Evolutionary conservation across 2,113 vertebrate genomes (phyloP).

Genomic region (Notarius quadriscutis): DNA sequence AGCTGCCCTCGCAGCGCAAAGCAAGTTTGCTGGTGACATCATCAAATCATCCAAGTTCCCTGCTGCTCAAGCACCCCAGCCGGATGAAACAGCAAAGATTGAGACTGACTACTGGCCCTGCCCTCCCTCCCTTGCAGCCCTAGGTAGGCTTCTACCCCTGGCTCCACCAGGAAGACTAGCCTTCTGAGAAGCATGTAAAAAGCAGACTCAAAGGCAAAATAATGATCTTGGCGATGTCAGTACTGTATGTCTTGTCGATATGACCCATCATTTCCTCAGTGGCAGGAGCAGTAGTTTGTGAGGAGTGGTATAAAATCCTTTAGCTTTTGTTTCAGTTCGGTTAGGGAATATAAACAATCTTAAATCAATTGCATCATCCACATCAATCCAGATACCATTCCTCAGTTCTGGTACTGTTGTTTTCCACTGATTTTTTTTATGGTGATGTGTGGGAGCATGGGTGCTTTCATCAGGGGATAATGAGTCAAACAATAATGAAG

Average conservation of each 20-base stretch:
- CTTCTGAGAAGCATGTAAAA: constrained; percentile 3
- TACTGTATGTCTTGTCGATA: neutral
- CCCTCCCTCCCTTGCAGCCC: constrained; percentile 81
- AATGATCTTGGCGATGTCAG: neutral
- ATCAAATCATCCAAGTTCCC: constrained; percentile 95
- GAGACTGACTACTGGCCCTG: constrained; percentile 89
- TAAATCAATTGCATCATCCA: constrained; percentile 20
- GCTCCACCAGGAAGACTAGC: neutral
- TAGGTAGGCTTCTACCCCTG: constrained; percentile 76
- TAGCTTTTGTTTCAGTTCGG: neutral
- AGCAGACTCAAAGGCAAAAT: neutral
- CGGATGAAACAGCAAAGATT: constrained; percentile 86
- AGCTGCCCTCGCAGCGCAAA: constrained; percentile 87
- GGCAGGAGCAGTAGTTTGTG: neutral
- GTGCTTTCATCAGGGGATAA: neutral
- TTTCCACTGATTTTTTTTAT: neutral
- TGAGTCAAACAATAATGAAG: neutral
- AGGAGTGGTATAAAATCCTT: neutral
- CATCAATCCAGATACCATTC: constrained; percentile 15
- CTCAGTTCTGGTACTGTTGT: constrained; percentile 18
- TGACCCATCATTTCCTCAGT: neutral
- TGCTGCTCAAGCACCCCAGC: constrained; percentile 84
- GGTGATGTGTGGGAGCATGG: neutral
- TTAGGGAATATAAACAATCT: neutral
- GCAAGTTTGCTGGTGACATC: constrained; percentile 87